phyloP scores from a whole-genome alignment of 1,140 invertebrate species.

The Tetramorium parvispinum region DNA sequence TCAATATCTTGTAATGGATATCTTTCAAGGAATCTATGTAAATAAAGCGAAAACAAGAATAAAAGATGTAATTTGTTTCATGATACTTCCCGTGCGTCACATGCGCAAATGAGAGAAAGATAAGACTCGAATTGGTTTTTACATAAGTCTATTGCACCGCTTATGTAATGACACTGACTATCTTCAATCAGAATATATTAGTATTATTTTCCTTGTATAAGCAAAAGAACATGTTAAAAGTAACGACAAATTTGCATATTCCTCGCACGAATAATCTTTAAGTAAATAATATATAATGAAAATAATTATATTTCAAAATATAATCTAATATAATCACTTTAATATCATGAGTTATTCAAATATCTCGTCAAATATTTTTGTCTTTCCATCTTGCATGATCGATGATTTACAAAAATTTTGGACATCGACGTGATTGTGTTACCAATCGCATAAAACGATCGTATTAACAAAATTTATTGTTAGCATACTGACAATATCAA shows the following conservation, averaged over 20 bases:
- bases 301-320: neutral
- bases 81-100: neutral
- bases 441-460: neutral
- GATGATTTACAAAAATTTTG: neutral
- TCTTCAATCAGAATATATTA: neutral
- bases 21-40: neutral
- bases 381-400: neutral
- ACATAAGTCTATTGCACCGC: neutral
- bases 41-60: neutral
- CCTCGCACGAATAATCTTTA: neutral
- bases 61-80: neutral
- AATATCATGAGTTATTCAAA: neutral
- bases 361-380: neutral
- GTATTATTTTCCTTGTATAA: neutral
- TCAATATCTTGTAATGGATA: neutral
- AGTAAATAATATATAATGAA: neutral
- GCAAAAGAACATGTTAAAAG: neutral
- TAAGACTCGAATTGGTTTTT: neutral
- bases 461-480: neutral
- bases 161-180: neutral
- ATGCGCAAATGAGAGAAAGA: neutral
- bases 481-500: neutral
- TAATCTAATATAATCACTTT: neutral
- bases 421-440: neutral
- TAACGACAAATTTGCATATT: neutral